Conservation (phyloP, 2,888 invertebrate species). For the Chalcosyrphus nemorum region DNA sequence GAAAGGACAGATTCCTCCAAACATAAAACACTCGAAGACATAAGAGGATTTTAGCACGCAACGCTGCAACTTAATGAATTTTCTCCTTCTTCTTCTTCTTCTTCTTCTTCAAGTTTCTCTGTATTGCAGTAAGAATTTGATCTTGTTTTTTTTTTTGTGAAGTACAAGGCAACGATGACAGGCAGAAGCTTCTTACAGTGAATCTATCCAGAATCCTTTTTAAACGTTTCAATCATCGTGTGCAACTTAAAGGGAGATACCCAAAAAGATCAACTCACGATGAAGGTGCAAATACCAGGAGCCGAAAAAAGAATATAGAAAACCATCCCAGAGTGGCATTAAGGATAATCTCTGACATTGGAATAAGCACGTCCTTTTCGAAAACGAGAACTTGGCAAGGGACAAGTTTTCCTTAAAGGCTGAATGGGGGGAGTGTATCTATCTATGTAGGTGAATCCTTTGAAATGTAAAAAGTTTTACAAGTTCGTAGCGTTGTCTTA, state of each 20-base stretch:
- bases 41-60: constrained; percentile 59
- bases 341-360: constrained; percentile 15
- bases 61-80: constrained; percentile 47
- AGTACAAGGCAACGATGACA: neutral
- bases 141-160: neutral
- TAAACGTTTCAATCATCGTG: constrained; percentile 34
- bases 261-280: neutral
- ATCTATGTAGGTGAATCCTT: neutral
- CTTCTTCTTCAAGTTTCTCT: neutral
- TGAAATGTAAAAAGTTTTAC: neutral
- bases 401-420: neutral
- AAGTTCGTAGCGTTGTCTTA: neutral
- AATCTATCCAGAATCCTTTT: constrained; percentile 29
- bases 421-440: neutral
- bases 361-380: constrained; percentile 11
- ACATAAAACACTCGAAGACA: constrained; percentile 52
- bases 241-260: neutral
- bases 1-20: constrained; percentile 41
- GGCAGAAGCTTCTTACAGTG: neutral
- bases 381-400: neutral
- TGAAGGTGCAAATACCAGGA: neutral
- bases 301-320: constrained; percentile 16
- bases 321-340: constrained; percentile 10
- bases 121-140: neutral
- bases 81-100: neutral